phyloP scores from a whole-genome alignment of 2,888 invertebrate species.

The Orthosia gothica region DNA sequence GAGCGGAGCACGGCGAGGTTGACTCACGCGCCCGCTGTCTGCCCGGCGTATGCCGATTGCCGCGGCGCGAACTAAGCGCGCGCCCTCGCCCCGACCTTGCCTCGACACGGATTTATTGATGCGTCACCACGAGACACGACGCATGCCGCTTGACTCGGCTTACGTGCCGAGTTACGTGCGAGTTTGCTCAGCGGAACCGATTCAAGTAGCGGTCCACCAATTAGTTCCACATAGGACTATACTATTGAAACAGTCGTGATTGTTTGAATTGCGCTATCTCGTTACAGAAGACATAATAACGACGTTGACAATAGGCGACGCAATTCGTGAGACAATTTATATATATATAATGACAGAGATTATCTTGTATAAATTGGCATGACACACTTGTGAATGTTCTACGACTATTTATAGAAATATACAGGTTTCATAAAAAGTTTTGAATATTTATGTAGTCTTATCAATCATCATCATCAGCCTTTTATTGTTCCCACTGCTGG shows the following conservation, averaged over 20 bases:
- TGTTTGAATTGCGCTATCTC: slow-evolving; percentile 64
- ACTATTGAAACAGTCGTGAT: slow-evolving; percentile 56
- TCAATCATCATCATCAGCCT: no score
- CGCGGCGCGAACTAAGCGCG: slow-evolving; percentile 81
- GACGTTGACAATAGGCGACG: slow-evolving; percentile 61
- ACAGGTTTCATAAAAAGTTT: slow-evolving; percentile 19
- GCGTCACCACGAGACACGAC: slow-evolving; percentile 83
- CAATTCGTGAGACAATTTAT: slow-evolving; percentile 61
- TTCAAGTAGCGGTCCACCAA: slow-evolving; percentile 65
- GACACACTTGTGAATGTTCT: slow-evolving; percentile 30
- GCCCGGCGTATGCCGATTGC: slow-evolving; percentile 80
- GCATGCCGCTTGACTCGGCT: slow-evolving; percentile 54
- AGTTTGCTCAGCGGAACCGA: slow-evolving; percentile 72
- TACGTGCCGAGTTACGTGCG: slow-evolving; percentile 70
- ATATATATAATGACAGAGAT: slow-evolving; percentile 59
- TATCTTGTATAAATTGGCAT: slow-evolving; percentile 58
- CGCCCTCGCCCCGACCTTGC: slow-evolving; percentile 90
- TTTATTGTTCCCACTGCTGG: no score
- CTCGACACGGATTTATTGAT: slow-evolving; percentile 89
- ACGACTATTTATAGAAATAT: slow-evolving; percentile 13
- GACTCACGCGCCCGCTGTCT: slow-evolving; percentile 85
- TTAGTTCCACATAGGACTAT: slow-evolving; percentile 65
- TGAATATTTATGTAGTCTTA: slow-evolving; percentile 15
- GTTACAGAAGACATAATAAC: slow-evolving; percentile 54
- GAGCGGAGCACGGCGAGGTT: slow-evolving; percentile 63